Evolutionary conservation across 53 echinoderm and acorn worm species (phyloP), one percentile per base, ranked within the genome.

Genomic region (Zoroaster sp.): DNA sequence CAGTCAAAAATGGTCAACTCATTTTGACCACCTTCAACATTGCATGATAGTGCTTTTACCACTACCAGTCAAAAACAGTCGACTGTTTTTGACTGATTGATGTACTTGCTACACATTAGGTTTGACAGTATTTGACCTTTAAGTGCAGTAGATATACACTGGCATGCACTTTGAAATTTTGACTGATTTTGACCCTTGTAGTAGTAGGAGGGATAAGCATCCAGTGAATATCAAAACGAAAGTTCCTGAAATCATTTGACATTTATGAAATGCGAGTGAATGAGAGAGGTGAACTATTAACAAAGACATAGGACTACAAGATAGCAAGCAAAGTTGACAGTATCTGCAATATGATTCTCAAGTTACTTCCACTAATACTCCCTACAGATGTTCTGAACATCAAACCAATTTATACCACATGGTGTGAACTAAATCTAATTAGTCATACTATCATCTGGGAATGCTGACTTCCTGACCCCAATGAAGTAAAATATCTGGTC

Each of bases 261-360:
- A 82, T 82, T 82, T 44, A 43, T 67, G 44, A 66, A 82, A 44
- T 47, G 31, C 9, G 32, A 35, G 75, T 75, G 31, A 75, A 30
- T 68, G 68, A 80, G 66, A 66, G 35, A 66, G 81, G 43, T 44
- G 82, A 66, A 66, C 82, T 82, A 28, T 78, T 82, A n/a, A 66
- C 21, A 63, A 66, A 82, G 68, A 67, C 44, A 66, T 68, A 43
- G 66, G 82, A 82, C 32, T 68, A 82, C 67, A 40, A 67, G 33
- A n/a, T 30, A 12, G 82, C 34, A 42, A 66, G 66, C n/a, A 36
- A 66, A 82, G 68, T 82, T 82, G 82, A 82, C 82, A 82, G 72
- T 30, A 14, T 17, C 40, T 85, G 85, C 85, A 49, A 71, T 47
- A 46, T 36, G 46, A 71, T 51, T 46, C 85, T 44, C 47, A 85